phyloP scores from a whole-genome alignment of 2,113 vertebrate genomes.

The Hippopotamus amphibius region DNA sequence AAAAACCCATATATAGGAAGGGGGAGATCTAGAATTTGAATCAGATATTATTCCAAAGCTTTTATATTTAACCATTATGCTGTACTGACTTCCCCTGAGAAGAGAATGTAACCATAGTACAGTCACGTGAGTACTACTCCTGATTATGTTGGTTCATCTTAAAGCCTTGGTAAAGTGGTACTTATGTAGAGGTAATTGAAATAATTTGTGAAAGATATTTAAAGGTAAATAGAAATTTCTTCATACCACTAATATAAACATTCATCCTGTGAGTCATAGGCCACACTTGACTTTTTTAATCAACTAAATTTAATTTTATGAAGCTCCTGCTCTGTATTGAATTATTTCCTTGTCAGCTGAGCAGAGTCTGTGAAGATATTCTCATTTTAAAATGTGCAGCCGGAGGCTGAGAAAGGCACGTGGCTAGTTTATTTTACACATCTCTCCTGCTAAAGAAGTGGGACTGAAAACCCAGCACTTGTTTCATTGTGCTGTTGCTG shows the following conservation, averaged over 20 bases:
- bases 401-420: background rate
- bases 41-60: slow-evolving; percentile 15
- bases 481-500: background rate
- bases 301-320: background rate
- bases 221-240: slow-evolving; percentile 24
- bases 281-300: background rate
- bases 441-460: background rate
- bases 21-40: slow-evolving; percentile 26
- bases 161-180: background rate
- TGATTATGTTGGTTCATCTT: background rate
- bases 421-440: background rate
- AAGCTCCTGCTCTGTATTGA: background rate
- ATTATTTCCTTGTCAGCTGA: background rate
- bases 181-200: background rate
- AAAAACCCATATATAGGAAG: background rate
- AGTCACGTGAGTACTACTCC: background rate
- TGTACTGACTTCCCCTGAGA: background rate
- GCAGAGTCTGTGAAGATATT: background rate
- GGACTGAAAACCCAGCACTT: background rate
- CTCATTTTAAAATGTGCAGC: slow-evolving; percentile 1
- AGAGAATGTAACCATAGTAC: background rate
- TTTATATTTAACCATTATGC: background rate
- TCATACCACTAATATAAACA: background rate
- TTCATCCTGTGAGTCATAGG: background rate
- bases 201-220: slow-evolving; percentile 7